Percentiles rank a stretch among this genome's conserved stretches.
These are phyloP conservation scores for Lophura nycthemera DNA, from an alignment of 2,113 vertebrate species.

Conservation along the genomic window DNA sequence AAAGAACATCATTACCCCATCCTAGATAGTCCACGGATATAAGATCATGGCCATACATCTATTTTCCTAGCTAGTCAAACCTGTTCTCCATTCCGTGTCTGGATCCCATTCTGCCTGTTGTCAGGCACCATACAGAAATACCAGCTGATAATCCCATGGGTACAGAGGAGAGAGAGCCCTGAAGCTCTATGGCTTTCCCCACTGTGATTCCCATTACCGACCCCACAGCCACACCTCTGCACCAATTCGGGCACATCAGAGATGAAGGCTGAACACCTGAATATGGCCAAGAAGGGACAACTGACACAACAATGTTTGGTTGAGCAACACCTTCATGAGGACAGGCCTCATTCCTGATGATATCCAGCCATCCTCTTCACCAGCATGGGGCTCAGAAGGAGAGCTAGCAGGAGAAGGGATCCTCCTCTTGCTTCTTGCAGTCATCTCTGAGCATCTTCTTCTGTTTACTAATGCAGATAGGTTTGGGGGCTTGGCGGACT, in stretches of 20 bases:
- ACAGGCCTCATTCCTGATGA: background rate
- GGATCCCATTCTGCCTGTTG: background rate
- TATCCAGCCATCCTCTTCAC: background rate
- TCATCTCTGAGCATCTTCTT: background rate
- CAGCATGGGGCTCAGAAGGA: accelerated
- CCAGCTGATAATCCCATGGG: background rate
- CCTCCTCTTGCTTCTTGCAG: background rate
- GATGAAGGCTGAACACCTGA: background rate
- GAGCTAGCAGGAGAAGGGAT: background rate
- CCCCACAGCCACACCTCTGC: background rate
- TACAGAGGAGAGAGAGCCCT: accelerated
- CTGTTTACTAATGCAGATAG: background rate
- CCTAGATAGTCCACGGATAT: background rate
- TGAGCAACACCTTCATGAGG: background rate
- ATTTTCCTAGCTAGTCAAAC: background rate
- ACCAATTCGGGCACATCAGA: background rate
- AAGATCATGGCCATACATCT: background rate
- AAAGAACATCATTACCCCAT: background rate
- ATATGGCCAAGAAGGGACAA: background rate
- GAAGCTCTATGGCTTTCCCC: accelerated
- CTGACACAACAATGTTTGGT: background rate
- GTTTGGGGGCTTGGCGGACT: background rate
- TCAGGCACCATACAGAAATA: background rate
- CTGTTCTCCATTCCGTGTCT: background rate
- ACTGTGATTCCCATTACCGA: background rate